Base-by-base conservation (phyloP, 2,113 vertebrate species). In the Onychorhynchus coronatus region DNA sequence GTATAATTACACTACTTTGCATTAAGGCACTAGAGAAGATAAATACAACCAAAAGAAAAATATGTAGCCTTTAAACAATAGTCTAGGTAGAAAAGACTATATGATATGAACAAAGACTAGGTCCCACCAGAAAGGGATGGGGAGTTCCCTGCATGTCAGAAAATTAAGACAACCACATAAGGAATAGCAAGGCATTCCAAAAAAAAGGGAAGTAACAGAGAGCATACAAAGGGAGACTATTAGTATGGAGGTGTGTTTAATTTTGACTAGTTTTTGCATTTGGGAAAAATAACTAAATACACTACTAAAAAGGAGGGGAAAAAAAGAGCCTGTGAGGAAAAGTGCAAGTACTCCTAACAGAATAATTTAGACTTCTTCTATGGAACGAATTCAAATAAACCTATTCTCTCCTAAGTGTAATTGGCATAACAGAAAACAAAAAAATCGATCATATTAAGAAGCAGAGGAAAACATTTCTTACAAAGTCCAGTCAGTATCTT, bases 61-160 rank as follows among this genome's bases (percentile, higher is more conserved):
- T 6, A 58, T 3, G 23, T 3, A 16, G 7, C 13, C 14, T 72
- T 52, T 79, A 71, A 80, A 30, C 17, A 66, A 11, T 20, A 71
- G 47, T 23, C 5, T 18, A 56, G 23, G 33, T 47, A 94, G 35
- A 63, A 92, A 78, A 83, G 21, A 52, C n/a, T 35, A 1, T 11
- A 24, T 7, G 7, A 33, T 8, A 82, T 3, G 12, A 85, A 85
- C 13, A 27, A 39, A 0, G 0, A 68, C 22, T 44, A 65, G n/a
- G 50, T 55, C 6, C 39, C 30, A 89, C 9, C 23, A 71, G 25
- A 70, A 41, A 52, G 21, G 18, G 25, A 70, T 39, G 3, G 22
- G 37, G 41, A 71, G 6, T 22, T 11, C 56, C n/a, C 27, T 18
- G 9, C 39, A 46, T 7, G 4, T 46, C 71, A 82, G 61, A 88